Conservation (phyloP, 1,140 invertebrate species). For the Pseudomyrmex concolor region DNA sequence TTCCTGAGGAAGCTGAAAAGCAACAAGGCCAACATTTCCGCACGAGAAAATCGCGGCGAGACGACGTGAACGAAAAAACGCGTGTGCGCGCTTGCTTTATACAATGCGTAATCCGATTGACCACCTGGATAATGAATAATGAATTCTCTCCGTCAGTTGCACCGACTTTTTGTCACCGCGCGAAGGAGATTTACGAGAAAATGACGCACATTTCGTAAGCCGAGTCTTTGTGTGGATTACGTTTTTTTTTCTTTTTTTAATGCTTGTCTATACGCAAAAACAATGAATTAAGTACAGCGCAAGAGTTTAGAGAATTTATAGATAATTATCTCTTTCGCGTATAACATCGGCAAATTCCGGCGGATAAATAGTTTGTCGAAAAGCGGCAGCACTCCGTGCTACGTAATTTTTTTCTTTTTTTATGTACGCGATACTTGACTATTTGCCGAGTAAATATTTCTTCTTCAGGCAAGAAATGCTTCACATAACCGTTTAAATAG, state of each 20-base stretch:
- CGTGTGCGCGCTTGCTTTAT: not conserved
- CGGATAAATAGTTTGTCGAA: slow-evolving; percentile 8
- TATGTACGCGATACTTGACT: slow-evolving; percentile 8
- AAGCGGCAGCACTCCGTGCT: not conserved
- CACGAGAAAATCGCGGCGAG: slow-evolving; percentile 45
- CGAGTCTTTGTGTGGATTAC: not conserved
- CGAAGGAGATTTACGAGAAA: not conserved
- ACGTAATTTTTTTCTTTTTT: not conserved
- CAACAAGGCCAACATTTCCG: slow-evolving; percentile 47
- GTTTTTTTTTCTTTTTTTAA: no score
- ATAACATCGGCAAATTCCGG: not conserved
- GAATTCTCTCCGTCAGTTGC: not conserved
- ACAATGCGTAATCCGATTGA: slow-evolving; percentile 6
- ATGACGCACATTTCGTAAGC: slow-evolving; percentile 11
- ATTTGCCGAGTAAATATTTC: slow-evolving; percentile 61
- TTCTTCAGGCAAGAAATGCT: not conserved
- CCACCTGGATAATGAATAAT: not conserved
- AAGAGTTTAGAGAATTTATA: no score
- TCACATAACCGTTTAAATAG: slow-evolving; percentile 50
- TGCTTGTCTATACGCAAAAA: no score
- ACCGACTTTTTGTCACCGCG: not conserved
- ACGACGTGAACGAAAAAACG: slow-evolving; percentile 20
- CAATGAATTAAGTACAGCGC: no score
- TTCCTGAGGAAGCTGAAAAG: slow-evolving; percentile 10
- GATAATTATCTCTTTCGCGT: not conserved